phyloP scores from a whole-genome alignment of 2,888 invertebrate genomes.

The Morinoia aosen region DNA sequence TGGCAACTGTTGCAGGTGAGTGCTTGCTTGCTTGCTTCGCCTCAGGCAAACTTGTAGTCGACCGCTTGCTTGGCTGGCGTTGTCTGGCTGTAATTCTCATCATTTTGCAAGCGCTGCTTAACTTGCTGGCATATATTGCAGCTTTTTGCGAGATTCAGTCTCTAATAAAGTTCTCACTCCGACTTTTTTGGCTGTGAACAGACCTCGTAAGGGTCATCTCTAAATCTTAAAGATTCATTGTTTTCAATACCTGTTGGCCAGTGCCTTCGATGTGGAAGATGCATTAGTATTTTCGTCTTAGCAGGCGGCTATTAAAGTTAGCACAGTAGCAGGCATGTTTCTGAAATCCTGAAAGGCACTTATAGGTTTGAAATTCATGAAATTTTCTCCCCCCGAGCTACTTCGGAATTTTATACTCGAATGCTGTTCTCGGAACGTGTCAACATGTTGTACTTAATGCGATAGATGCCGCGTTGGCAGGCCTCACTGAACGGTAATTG shows the following conservation, averaged over 20 bases:
- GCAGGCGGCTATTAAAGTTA: background rate
- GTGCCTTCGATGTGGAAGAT: background rate
- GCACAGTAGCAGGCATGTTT: background rate
- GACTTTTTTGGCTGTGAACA: background rate
- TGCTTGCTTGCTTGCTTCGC: conserved; percentile 17
- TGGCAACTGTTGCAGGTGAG: background rate
- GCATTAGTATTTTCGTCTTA: background rate
- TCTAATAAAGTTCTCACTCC: background rate
- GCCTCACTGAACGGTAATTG: background rate
- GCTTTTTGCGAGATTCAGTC: background rate
- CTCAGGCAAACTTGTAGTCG: conserved; percentile 4
- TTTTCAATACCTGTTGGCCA: background rate
- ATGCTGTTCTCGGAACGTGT: background rate
- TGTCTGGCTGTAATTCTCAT: background rate
- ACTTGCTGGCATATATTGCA: background rate
- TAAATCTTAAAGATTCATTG: background rate
- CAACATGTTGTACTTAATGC: background rate
- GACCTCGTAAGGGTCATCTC: background rate
- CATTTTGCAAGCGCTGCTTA: background rate
- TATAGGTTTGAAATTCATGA: background rate
- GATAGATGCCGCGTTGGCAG: background rate
- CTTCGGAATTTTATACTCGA: background rate
- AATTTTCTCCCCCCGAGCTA: background rate
- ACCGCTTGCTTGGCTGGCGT: background rate
- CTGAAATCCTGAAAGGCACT: background rate